Conservation (phyloP, 2,113 vertebrate species). For the Spea bombifrons region DNA sequence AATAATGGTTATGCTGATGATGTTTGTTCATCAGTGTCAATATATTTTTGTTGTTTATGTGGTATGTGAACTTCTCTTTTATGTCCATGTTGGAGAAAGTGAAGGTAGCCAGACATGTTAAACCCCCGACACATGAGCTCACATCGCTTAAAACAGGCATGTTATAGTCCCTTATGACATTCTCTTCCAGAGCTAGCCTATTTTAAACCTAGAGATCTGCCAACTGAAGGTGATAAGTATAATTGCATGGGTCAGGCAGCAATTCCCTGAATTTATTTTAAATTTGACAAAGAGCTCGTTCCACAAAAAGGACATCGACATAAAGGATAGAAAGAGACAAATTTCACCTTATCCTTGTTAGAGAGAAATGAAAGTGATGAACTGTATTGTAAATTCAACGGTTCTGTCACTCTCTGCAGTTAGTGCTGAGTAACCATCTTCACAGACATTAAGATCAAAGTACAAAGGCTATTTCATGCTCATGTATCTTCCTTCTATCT, state of each 20-base stretch:
- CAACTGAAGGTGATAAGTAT: background rate
- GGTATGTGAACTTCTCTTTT: too few relatives aligned
- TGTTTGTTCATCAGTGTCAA: too few relatives aligned
- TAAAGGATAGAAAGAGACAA: constrained; percentile 16
- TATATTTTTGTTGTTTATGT: too few relatives aligned
- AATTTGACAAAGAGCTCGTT: constrained; percentile 8
- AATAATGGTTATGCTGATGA: too few relatives aligned
- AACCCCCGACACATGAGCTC: too few relatives aligned
- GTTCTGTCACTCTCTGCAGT: constrained; percentile 22
- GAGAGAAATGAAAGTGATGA: constrained; percentile 23
- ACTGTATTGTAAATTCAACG: constrained; percentile 36
- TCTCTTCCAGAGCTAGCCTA: too few relatives aligned
- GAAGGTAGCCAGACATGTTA: too few relatives aligned
- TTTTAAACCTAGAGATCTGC: background rate
- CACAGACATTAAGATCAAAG: constrained; percentile 33
- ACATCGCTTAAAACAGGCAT: too few relatives aligned
- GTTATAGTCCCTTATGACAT: too few relatives aligned
- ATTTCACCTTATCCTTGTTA: constrained; percentile 13
- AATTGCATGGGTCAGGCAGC: background rate
- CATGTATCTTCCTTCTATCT: constrained; percentile 30
- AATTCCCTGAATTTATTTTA: constrained; percentile 3
- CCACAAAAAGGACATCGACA: constrained; percentile 20
- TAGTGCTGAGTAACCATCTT: constrained; percentile 37
- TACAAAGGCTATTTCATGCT: constrained; percentile 33
- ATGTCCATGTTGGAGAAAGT: too few relatives aligned